These are phyloP conservation scores for Poliocrania exsul DNA, from an alignment of 2,797 vertebrate species.

Conservation along the genomic window DNA sequence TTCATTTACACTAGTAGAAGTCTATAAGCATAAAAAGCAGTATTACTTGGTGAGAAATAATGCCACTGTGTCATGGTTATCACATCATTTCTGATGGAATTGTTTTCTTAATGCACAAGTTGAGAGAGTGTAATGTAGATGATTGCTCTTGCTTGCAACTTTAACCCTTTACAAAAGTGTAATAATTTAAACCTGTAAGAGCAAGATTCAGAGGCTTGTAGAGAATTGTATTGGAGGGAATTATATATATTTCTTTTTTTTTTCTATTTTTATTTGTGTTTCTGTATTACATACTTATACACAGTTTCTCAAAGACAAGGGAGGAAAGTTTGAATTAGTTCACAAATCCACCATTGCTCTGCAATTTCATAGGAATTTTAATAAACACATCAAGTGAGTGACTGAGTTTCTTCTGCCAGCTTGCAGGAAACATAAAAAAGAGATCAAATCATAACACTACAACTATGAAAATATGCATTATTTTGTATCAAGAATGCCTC, in stretches of 20 bases:
- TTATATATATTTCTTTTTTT: not conserved
- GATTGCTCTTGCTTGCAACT: conserved; percentile 15
- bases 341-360: not conserved
- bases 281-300: not conserved
- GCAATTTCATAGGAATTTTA: conserved; percentile 50
- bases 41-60: conserved; percentile 59
- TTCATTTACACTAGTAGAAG: conserved; percentile 28
- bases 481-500: not conserved
- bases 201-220: not conserved
- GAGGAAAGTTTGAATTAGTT: not conserved
- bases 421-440: not conserved
- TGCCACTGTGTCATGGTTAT: conserved; percentile 11
- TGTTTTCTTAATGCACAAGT: conserved; percentile 35
- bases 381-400: conserved; percentile 37
- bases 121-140: not conserved
- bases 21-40: conserved; percentile 49
- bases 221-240: not conserved
- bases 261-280: not conserved
- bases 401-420: conserved; percentile 23
- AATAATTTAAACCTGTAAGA: not conserved
- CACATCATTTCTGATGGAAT: conserved; percentile 40
- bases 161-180: conserved; percentile 11
- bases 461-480: not conserved
- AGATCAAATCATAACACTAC: not conserved
- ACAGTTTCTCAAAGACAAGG: not conserved